Evolutionary conservation across 2,113 vertebrate genomes (phyloP).

Genomic region (Tragulus kanchil): DNA sequence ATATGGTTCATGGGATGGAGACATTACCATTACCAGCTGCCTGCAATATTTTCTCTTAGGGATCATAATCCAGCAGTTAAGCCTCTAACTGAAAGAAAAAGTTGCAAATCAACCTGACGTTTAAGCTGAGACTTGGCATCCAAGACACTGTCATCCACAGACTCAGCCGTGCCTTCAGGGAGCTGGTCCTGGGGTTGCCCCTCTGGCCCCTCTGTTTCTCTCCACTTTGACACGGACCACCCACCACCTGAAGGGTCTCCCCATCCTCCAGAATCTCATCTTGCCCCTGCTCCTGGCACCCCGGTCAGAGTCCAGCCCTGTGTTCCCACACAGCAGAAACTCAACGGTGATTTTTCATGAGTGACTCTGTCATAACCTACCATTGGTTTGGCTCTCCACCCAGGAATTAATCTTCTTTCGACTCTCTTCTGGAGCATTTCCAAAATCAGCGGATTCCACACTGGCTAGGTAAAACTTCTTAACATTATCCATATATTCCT

Average conservation of each 20-base stretch:
- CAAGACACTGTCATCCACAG: background rate
- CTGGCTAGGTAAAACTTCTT: slow-evolving; percentile 89
- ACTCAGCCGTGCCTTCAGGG: background rate
- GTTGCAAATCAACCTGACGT: background rate
- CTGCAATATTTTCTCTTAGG: background rate
- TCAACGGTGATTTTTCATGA: fast-evolving
- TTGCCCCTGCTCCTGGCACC: background rate
- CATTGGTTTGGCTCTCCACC: slow-evolving; percentile 92
- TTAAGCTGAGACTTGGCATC: background rate
- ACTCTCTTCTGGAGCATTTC: slow-evolving; percentile 86
- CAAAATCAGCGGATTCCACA: slow-evolving; percentile 90
- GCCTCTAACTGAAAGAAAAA: background rate
- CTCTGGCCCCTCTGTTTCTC: fast-evolving
- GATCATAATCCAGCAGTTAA: background rate
- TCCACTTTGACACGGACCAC: too few relatives aligned
- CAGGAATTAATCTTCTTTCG: slow-evolving; percentile 91
- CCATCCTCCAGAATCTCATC: fast-evolving
- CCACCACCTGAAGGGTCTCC: background rate
- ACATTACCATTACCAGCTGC: background rate
- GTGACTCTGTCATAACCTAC: slow-evolving; percentile 76
- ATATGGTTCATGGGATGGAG: fast-evolving
- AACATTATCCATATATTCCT: slow-evolving; percentile 79
- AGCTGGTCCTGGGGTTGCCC: background rate
- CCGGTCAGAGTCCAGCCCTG: background rate
- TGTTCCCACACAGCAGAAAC: fast-evolving